phyloP scores from a whole-genome alignment of 2,113 vertebrate species.

The Oncorhynchus gorbuscha region DNA sequence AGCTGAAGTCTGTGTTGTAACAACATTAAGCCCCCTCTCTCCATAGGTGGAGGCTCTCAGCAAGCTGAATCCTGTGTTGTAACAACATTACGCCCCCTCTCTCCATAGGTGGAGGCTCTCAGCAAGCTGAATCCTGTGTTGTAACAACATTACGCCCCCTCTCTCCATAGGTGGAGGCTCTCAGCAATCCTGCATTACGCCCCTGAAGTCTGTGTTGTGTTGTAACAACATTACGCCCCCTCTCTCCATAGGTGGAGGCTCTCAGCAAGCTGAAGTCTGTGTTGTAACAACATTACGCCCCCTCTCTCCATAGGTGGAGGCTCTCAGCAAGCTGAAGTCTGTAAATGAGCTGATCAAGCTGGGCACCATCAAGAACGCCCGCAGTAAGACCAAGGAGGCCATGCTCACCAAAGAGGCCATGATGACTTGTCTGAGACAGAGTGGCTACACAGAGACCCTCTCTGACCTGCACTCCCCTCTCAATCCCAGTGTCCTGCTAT shows the following conservation, averaged over 20 bases:
- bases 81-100: too few species aligned
- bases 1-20: not conserved
- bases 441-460: slow-evolving; percentile 89
- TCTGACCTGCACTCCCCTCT: slow-evolving; percentile 91
- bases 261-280: slow-evolving; percentile 78
- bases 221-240: too few species aligned
- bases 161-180: too few species aligned
- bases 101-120: too few species aligned
- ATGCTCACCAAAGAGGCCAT: slow-evolving; percentile 92
- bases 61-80: slow-evolving; percentile 88
- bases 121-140: too few species aligned
- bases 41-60: slow-evolving; percentile 93
- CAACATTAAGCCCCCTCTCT: fast-evolving
- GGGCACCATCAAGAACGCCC: slow-evolving; percentile 86
- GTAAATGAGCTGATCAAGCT: slow-evolving; percentile 94
- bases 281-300: too few species aligned
- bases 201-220: too few species aligned
- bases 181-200: too few species aligned
- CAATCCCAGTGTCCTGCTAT: slow-evolving; percentile 89
- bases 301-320: slow-evolving; percentile 83
- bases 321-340: slow-evolving; percentile 93
- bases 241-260: slow-evolving; percentile 85
- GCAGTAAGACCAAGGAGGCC: slow-evolving; percentile 88
- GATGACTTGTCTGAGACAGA: slow-evolving; percentile 92
- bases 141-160: too few species aligned